A percentile compares a stretch with the other conserved stretches of the same genome.
These are phyloP conservation scores for Lutraria lutraria DNA, from an alignment of 2,888 invertebrate genomes.

Conservation along the genomic window DNA sequence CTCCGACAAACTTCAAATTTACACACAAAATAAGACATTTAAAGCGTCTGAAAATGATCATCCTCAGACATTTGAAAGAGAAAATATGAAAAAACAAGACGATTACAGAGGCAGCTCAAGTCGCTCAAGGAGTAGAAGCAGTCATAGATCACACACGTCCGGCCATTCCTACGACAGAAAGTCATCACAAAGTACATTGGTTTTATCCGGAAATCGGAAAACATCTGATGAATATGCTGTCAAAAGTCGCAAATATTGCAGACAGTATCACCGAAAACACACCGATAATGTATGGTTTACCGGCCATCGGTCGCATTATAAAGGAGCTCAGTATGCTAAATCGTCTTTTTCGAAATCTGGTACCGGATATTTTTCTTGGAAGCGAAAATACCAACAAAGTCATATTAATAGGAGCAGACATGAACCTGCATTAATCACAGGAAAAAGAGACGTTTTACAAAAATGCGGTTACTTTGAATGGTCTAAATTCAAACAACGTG, in stretches of 20 bases:
- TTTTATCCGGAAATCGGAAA: not conserved
- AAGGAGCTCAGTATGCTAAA: not conserved
- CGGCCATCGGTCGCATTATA: not conserved
- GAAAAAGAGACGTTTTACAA: constrained; percentile 29
- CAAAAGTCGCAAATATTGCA: not conserved
- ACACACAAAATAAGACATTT: not conserved
- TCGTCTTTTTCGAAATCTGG: constrained; percentile 36
- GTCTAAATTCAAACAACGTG: constrained; percentile 55
- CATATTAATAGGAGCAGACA: not conserved
- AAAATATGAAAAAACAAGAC: not conserved
- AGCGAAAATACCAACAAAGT: constrained; percentile 47
- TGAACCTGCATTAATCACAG: constrained; percentile 15
- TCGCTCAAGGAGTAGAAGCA: constrained; percentile 40
- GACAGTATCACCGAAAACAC: not conserved
- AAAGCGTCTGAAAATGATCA: not conserved
- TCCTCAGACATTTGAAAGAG: not conserved
- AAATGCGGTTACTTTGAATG: constrained; percentile 42
- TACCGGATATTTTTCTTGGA: constrained; percentile 53
- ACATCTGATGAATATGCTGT: not conserved
- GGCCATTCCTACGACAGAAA: not conserved
- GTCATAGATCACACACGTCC: constrained; percentile 25
- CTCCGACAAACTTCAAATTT: not conserved
- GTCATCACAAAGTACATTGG: not conserved
- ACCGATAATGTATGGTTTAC: not conserved
- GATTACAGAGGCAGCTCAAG: not conserved